Conservation (phyloP, 2,113 vertebrate species). For the Martes martes region DNA sequence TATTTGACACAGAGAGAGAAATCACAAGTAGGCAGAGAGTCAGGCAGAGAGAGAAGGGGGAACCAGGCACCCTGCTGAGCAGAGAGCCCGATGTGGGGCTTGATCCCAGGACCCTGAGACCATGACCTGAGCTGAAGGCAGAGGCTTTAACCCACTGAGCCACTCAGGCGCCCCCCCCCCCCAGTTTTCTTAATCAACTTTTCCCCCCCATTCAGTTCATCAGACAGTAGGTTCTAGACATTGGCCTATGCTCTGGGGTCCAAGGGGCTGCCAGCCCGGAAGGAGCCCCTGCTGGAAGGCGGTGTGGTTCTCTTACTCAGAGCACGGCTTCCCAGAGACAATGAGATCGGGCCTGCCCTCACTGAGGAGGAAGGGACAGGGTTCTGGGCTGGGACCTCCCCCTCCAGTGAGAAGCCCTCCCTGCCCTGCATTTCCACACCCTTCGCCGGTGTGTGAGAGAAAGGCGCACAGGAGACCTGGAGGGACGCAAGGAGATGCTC, state of each 20-base stretch:
- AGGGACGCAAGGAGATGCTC: not conserved
- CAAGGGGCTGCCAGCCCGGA: not conserved
- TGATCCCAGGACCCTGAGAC: too few relatives aligned
- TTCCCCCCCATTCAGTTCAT: not conserved
- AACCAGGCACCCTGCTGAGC: too few relatives aligned
- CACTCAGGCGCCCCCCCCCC: not conserved
- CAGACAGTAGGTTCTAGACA: not conserved
- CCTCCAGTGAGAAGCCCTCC: not conserved
- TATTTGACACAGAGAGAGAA: too few relatives aligned
- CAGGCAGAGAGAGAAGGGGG: too few relatives aligned
- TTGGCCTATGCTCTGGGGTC: not conserved
- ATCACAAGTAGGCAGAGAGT: too few relatives aligned
- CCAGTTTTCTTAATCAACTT: not conserved
- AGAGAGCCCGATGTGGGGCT: too few relatives aligned
- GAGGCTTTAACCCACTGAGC: too few relatives aligned
- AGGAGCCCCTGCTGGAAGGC: not conserved
- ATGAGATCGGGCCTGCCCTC: not conserved
- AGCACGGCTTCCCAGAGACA: not conserved
- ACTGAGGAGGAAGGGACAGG: not conserved
- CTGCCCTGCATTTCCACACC: not conserved
- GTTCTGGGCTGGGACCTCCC: not conserved
- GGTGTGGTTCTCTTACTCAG: fast-evolving
- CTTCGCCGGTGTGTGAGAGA: not conserved
- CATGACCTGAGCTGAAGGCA: too few relatives aligned
- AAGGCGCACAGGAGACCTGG: not conserved